phyloP scores from a whole-genome alignment of 1,140 invertebrate genomes.

The Drosophila bocki region DNA sequence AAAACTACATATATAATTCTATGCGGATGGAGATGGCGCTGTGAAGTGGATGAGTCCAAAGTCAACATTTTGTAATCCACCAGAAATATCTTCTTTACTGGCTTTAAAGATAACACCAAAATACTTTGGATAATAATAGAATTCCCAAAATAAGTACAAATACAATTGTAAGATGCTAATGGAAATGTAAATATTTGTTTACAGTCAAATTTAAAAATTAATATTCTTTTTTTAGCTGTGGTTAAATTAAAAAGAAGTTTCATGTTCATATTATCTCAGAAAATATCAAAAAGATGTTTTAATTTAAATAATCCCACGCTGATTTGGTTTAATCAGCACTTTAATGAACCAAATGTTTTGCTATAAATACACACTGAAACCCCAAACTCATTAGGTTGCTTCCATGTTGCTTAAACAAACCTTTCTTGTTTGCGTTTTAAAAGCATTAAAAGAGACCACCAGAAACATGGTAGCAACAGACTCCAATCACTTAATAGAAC shows the following conservation, averaged over 20 bases:
- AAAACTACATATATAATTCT: constrained; percentile 38
- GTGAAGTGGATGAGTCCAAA: constrained; percentile 13
- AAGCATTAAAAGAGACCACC: not conserved
- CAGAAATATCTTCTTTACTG: constrained; percentile 17
- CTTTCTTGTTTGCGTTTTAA: constrained; percentile 1
- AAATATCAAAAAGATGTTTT: not conserved
- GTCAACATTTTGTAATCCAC: constrained; percentile 12
- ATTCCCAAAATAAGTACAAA: constrained; percentile 7
- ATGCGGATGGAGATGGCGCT: constrained; percentile 4
- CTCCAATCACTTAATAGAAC: constrained; percentile 4
- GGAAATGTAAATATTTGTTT: too few species aligned
- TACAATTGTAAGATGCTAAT: not conserved
- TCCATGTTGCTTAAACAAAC: constrained; percentile 2
- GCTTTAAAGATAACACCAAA: constrained; percentile 12
- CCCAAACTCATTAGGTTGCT: not conserved
- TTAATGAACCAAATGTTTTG: constrained; percentile 4
- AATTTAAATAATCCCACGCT: constrained; percentile 17
- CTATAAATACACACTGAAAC: not conserved
- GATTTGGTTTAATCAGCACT: constrained; percentile 13
- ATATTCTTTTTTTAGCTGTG: too few species aligned
- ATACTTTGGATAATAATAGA: constrained; percentile 15
- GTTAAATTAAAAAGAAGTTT: not conserved
- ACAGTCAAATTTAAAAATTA: too few species aligned
- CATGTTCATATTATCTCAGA: constrained; percentile 2
- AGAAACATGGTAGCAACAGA: not conserved